These are phyloP conservation scores for Melanotaenia trifasciata DNA, from an alignment of 2,797 vertebrate genomes.

Conservation along the genomic window DNA sequence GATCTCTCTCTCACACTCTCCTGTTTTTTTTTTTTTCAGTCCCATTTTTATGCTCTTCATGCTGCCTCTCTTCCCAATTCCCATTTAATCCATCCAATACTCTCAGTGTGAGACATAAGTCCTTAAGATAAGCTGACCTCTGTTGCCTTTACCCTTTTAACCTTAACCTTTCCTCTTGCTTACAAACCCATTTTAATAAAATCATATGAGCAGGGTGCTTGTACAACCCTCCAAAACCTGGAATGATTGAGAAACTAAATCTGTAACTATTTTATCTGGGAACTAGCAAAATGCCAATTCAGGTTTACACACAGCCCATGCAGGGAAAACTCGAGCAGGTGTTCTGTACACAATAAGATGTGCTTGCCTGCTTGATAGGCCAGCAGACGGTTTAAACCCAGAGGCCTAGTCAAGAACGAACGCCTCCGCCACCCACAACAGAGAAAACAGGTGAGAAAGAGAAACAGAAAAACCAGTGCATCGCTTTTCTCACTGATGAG, in stretches of 20 bases:
- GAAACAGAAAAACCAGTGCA: slow-evolving; percentile 54
- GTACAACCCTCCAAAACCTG: slow-evolving; percentile 4
- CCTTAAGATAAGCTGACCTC: slow-evolving; percentile 51
- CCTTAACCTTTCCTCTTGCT: slow-evolving; percentile 12
- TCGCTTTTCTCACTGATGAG: slow-evolving; percentile 75
- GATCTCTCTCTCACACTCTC: slow-evolving; percentile 40
- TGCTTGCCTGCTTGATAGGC: slow-evolving; percentile 28
- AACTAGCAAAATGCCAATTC: not conserved
- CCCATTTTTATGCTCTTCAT: slow-evolving; percentile 48
- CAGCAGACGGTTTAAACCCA: slow-evolving; percentile 51
- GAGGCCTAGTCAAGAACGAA: slow-evolving; percentile 40
- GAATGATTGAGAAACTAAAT: slow-evolving; percentile 4
- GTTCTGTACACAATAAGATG: slow-evolving; percentile 36
- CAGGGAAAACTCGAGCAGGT: slow-evolving; percentile 56
- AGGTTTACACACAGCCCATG: slow-evolving; percentile 37
- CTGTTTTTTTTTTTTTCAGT: slow-evolving; percentile 31
- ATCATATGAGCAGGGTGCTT: slow-evolving; percentile 10
- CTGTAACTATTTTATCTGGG: slow-evolving; percentile 15
- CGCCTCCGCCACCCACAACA: slow-evolving; percentile 47
- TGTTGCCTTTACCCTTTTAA: slow-evolving; percentile 29
- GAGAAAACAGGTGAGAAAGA: slow-evolving; percentile 65
- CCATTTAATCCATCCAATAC: slow-evolving; percentile 38
- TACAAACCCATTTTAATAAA: slow-evolving; percentile 28
- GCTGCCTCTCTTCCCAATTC: slow-evolving; percentile 30
- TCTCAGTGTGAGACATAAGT: slow-evolving; percentile 37